Evolutionary conservation across 2,113 vertebrate species (phyloP).

Genomic region (Lipophrys pholis): DNA sequence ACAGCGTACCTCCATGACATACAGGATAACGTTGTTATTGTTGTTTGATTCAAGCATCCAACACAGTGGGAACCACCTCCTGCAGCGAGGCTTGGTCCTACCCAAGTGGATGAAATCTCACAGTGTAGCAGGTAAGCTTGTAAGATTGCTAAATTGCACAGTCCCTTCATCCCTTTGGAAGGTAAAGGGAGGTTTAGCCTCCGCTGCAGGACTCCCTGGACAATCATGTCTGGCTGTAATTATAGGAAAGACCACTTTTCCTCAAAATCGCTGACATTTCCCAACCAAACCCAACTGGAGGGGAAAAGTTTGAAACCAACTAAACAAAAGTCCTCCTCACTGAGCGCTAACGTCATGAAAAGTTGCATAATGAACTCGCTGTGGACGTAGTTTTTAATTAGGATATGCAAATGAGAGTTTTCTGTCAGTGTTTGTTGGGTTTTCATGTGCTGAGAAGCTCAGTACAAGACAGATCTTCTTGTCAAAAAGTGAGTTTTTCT

Average conservation of each 20-base stretch:
- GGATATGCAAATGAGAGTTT: slow-evolving; percentile 31
- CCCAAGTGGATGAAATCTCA: too few relatives aligned
- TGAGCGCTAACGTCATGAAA: slow-evolving; percentile 6
- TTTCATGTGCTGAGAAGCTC: slow-evolving; percentile 26
- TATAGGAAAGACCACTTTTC: slow-evolving; percentile 22
- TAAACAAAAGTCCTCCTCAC: slow-evolving; percentile 6
- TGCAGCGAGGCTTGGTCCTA: too few relatives aligned
- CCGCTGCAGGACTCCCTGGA: slow-evolving; percentile 12
- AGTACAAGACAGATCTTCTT: slow-evolving; percentile 23
- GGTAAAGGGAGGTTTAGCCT: background rate
- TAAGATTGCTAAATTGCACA: too few relatives aligned
- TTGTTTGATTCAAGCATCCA: too few relatives aligned
- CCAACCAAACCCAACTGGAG: background rate
- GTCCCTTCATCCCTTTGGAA: too few relatives aligned
- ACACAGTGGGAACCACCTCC: too few relatives aligned
- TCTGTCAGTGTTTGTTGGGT: slow-evolving; percentile 11
- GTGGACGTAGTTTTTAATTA: slow-evolving; percentile 48
- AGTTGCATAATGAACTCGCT: slow-evolving; percentile 22
- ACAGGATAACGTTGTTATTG: too few relatives aligned
- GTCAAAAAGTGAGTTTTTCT: slow-evolving; percentile 12
- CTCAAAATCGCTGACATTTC: slow-evolving; percentile 35
- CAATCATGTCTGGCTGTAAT: slow-evolving; percentile 29
- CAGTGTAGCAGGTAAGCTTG: too few relatives aligned
- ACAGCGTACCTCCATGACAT: too few relatives aligned
- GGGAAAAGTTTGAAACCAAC: background rate